Base-by-base conservation (phyloP, 2,113 vertebrate genomes). In the Xiphophorus maculatus region DNA sequence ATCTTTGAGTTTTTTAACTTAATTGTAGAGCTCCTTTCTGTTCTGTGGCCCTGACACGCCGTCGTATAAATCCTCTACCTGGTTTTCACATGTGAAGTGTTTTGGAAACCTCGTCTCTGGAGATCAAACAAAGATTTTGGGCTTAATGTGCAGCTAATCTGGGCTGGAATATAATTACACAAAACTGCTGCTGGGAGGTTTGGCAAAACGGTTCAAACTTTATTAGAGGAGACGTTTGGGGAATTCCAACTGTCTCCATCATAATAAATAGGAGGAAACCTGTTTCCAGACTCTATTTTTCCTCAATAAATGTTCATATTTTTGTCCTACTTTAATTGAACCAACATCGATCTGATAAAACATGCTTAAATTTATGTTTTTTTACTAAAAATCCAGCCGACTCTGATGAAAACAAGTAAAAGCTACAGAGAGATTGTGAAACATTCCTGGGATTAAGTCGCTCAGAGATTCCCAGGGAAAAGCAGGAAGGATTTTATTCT, bases 401-500 rank as follows among this genome's bases (percentile, higher is more conserved):
- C 13, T 17, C n/a, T 27, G 6, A n/a, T 29, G 32, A 30, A 51
- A 28, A 51, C 27, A 25, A 22, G 19, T 32, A 35, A 37, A n/a
- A 66, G 35, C 32, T 37, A 14, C 2, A 67, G 44, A 8, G 19
- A 54, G 17, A 58, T 58, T 25, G 51, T 25, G 51, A 58, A 58
- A 58, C 51, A 58, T 58, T 58, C 25, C 51, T n/a, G 33, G 40
- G 64, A 35, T 65, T 12, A 27, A 62, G 19, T 27, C 0, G 4
- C 17, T 63, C 27, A 30, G 76, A 74, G 17, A 32, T 13, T 60
- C 60, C 14, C 10, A 9, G n/a, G 1, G 60, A 40, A 60, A 71
- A 82, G 25, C 62, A 63, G 4, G 1, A 0, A 10, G 63, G 81
- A 88, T 88, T 76, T 77, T 25, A 27, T 19, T 69, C 11, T 87